phyloP scores from a whole-genome alignment of 1,140 invertebrate genomes.

The Pentalonia nigronervosa region DNA sequence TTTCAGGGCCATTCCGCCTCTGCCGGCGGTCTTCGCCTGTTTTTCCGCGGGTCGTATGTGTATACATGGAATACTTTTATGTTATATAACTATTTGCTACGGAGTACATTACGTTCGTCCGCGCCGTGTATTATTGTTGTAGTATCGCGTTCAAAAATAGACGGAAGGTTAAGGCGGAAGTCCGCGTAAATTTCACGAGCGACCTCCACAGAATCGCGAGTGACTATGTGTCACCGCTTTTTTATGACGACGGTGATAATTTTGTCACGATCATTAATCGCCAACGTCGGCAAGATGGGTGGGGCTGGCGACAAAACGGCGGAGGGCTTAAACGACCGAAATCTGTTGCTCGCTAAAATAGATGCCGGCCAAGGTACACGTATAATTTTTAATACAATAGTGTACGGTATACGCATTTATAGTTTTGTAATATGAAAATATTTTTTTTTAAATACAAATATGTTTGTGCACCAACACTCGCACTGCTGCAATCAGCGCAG shows the following conservation, averaged over 20 bases:
- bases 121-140: background rate
- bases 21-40: background rate
- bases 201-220: slow-evolving; percentile 11
- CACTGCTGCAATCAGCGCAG: no score
- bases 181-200: background rate
- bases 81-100: background rate
- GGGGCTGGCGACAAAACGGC: no score
- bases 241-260: background rate
- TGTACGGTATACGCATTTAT: background rate
- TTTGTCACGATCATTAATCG: background rate
- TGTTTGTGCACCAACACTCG: background rate
- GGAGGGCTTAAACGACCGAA: background rate
- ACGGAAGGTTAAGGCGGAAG: slow-evolving; percentile 47
- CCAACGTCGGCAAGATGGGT: background rate
- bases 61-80: background rate
- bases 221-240: background rate
- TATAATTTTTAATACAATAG: background rate
- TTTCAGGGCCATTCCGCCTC: background rate
- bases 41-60: background rate
- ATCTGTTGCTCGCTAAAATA: background rate
- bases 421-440: background rate
- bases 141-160: slow-evolving; percentile 17
- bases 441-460: background rate
- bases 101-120: background rate
- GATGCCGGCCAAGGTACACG: background rate